phyloP scores from a whole-genome alignment of 2,888 invertebrate genomes.

The Megaustenia siamemsis region DNA sequence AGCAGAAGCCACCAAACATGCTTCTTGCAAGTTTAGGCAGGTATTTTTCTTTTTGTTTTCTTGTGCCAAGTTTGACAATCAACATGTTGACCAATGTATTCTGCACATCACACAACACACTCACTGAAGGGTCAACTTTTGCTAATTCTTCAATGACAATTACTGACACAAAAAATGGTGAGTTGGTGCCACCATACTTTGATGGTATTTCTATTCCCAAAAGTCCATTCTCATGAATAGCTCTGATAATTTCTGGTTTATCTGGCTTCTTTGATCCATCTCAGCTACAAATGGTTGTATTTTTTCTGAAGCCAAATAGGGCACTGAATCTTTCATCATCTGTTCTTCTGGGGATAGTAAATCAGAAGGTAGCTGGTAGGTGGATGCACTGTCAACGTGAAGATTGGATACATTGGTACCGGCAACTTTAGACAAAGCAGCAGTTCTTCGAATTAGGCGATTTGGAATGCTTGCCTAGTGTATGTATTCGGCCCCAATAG shows the following conservation, averaged over 20 bases:
- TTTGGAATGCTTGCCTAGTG: not conserved
- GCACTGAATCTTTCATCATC: conserved; percentile 96
- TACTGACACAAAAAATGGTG: conserved; percentile 93
- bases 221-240: conserved; percentile 95
- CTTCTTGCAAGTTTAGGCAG: conserved; percentile 90
- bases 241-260: conserved; percentile 88
- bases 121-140: conserved; percentile 93
- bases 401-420: not conserved
- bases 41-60: conserved; percentile 94
- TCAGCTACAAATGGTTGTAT: conserved; percentile 92
- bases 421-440: not conserved
- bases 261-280: conserved; percentile 93
- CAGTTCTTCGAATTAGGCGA: not conserved
- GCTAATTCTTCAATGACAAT: conserved; percentile 95
- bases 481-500: not conserved
- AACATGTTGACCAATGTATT: conserved; percentile 95
- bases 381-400: not conserved
- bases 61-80: conserved; percentile 89
- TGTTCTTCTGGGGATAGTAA: conserved; percentile 93
- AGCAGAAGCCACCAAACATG: conserved; percentile 93
- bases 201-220: conserved; percentile 94
- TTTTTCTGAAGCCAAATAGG: conserved; percentile 91
- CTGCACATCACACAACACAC: conserved; percentile 94
- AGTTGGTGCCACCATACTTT: conserved; percentile 93
- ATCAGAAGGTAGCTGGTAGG: conserved; percentile 84